Evolutionary conservation across 2,113 vertebrate genomes (phyloP).

Genomic region (Cynopterus brachyotis): DNA sequence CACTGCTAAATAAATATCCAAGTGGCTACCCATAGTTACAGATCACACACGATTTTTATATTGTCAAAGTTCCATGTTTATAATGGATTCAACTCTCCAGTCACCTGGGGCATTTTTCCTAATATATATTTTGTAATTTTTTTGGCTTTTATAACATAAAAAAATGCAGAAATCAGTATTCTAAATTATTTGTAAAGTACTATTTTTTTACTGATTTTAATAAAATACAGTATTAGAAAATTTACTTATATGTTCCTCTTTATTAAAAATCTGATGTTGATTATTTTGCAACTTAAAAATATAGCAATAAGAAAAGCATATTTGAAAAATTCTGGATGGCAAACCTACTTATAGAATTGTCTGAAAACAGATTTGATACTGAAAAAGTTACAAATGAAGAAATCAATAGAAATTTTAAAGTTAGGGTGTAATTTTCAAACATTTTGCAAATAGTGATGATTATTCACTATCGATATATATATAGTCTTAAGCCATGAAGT

Average conservation of each 20-base stretch:
- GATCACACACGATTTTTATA: neutral
- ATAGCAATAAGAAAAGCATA: neutral
- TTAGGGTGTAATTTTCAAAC: neutral
- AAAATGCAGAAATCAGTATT: neutral
- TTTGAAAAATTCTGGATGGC: neutral
- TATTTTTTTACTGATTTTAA: neutral
- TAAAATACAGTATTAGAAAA: neutral
- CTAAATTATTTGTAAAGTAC: neutral
- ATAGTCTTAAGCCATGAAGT: neutral
- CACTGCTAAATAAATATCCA: constrained; percentile 46
- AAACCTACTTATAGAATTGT: neutral
- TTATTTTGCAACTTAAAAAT: neutral
- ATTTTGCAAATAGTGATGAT: neutral
- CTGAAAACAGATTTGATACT: neutral
- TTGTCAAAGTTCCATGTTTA: neutral
- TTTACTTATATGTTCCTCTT: neutral
- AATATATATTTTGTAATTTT: neutral
- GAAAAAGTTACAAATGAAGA: neutral
- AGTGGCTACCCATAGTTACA: neutral
- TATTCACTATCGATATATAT: neutral
- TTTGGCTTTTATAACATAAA: neutral
- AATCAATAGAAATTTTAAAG: neutral
- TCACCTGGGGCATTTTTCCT: neutral
- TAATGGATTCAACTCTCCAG: neutral
- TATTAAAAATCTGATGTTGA: neutral